Conservation (phyloP, 2,797 vertebrate genomes). For the Gouania willdenowi region DNA sequence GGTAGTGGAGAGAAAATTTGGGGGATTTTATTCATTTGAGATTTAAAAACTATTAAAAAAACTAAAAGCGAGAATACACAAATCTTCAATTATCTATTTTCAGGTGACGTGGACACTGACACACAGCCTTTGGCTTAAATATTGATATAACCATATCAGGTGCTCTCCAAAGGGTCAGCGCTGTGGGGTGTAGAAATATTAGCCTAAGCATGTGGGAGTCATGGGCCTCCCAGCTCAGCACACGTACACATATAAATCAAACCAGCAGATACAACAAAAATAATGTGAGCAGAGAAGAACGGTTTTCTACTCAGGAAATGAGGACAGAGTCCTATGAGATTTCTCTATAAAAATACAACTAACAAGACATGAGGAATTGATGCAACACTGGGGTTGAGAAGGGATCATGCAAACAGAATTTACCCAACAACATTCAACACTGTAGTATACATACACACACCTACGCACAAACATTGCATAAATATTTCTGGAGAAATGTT, state of each 20-base stretch:
- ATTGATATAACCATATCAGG: constrained; percentile 14
- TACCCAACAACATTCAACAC: constrained; percentile 32
- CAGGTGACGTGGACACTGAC: no score
- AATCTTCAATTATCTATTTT: no score
- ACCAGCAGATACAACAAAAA: no score
- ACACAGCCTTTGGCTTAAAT: background rate
- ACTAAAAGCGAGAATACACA: no score
- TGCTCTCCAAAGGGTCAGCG: constrained; percentile 9
- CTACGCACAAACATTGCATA: constrained; percentile 9
- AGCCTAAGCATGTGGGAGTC: constrained; percentile 17
- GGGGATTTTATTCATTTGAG: no score
- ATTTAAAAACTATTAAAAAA: no score
- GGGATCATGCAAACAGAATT: constrained; percentile 31
- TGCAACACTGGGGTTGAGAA: constrained; percentile 11
- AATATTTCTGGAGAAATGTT: constrained; percentile 23
- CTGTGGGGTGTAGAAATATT: constrained; percentile 26
- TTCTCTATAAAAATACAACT: constrained; percentile 30
- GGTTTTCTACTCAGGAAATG: constrained; percentile 23
- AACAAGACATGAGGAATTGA: constrained; percentile 18
- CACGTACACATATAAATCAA: constrained; percentile 3
- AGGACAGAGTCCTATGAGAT: constrained; percentile 9
- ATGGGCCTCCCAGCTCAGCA: background rate
- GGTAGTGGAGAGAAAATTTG: constrained; percentile 18
- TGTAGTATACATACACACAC: constrained; percentile 7
- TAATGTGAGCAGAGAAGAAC: constrained; percentile 40